Evolutionary conservation across 2,113 vertebrate species (phyloP), one percentile per base, ranked within the genome.

Genomic region (Oreocharis arfaki): DNA sequence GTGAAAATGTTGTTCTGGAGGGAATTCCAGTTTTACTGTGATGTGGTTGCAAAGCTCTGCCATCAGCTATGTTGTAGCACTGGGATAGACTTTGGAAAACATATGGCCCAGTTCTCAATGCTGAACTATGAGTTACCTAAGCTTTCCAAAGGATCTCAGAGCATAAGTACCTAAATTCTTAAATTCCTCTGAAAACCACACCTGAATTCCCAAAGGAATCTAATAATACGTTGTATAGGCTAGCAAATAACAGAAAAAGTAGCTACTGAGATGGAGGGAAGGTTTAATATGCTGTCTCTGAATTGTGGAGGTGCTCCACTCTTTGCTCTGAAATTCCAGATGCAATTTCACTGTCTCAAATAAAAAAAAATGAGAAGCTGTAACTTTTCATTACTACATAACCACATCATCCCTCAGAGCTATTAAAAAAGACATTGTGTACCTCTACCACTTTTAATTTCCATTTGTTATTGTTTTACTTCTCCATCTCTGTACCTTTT

Each of bases 351-450:
- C 59, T 63, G 30, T 60, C 50, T 95, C 50, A 21, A 84, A 91
- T 52, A 89, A 95, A 94, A 90, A 82, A 64, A 11, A 91, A 95
- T 32, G 37, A 85, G 70, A 91, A 95, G 50, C 53, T 89, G 33
- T 93, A 93, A 91, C 50, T 93, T 94, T 93, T 96, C 81, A 83
- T 91, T 93, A 70, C 78, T 82, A 61, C 28, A 59, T 94, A 92
- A 92, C 63, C 59, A 93, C 42, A 90, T 57, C 46, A 83, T 80
- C 63, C 41, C 59, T 71, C 63, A 59, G 79, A 93, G 68, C 71
- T 77, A 77, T 90, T 94, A 74, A 93, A 87, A 78, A 77, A 93
- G 55, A 47, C 37, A 75, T 28, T 56, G 70, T 83, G 41, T 73
- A 77, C 61, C 94, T 94, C 57, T 68, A 67, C 44, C 1, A 20